Evolutionary conservation across 64 coral and sea anemone species (phyloP).

Genomic region (Dendronephthya gigantea): DNA sequence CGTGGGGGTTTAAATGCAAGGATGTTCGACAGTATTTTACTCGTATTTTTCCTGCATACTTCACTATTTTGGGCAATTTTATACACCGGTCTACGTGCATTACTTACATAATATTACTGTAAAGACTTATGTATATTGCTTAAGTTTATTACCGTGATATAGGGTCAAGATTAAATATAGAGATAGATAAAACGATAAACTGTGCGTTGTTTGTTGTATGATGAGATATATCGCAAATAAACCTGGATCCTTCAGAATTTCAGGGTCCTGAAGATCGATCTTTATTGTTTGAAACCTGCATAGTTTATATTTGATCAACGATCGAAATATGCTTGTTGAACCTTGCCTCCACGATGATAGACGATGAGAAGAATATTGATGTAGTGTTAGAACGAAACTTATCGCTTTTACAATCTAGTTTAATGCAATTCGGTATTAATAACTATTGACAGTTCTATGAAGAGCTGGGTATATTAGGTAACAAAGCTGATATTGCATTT

Average conservation of each 20-base stretch:
- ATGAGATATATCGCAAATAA: neutral
- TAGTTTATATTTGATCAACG: neutral
- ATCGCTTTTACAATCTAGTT: no score
- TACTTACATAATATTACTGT: neutral
- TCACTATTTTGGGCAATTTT: neutral
- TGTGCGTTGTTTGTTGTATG: neutral
- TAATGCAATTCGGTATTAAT: no score
- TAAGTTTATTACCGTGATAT: neutral
- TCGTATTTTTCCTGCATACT: neutral
- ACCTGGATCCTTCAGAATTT: neutral
- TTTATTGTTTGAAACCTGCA: neutral
- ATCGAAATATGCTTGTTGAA: neutral
- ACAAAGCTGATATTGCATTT: no score
- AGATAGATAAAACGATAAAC: neutral
- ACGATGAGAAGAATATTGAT: no score
- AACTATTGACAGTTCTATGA: no score
- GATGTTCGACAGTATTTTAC: neutral
- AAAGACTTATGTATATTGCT: neutral
- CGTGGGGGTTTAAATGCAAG: neutral
- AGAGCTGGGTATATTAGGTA: no score
- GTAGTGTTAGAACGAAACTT: no score
- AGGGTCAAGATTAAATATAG: neutral
- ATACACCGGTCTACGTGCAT: neutral
- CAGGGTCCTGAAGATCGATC: neutral
- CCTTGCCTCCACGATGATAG: no score